Conservation (phyloP, 2,888 invertebrate genomes). For the Crioceris asparagi region DNA sequence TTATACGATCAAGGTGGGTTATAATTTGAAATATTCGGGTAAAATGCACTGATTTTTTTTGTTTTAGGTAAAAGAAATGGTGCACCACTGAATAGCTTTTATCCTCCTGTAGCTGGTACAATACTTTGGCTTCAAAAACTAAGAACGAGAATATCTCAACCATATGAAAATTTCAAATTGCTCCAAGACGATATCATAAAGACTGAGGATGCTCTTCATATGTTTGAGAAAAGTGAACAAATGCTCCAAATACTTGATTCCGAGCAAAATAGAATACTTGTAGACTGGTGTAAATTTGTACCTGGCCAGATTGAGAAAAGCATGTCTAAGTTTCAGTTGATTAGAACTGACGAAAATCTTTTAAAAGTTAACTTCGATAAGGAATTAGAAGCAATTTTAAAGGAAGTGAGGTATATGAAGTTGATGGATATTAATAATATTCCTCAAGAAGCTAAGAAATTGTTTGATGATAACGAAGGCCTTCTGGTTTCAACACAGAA, state of each 20-base stretch:
- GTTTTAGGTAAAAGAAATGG: constrained; percentile 41
- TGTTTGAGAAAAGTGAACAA: constrained; percentile 52
- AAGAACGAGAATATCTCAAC: constrained; percentile 44
- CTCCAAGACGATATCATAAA: constrained; percentile 55
- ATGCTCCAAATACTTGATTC: constrained; percentile 54
- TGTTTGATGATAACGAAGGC: constrained; percentile 59
- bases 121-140: constrained; percentile 59
- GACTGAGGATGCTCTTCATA: constrained; percentile 45
- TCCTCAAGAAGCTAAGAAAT: constrained; percentile 46
- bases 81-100: constrained; percentile 51
- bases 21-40: not conserved
- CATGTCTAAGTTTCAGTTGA: constrained; percentile 50
- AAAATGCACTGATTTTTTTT: too few species aligned
- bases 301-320: constrained; percentile 52
- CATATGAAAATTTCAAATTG: constrained; percentile 49
- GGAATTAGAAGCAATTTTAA: constrained; percentile 59
- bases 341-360: constrained; percentile 40
- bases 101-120: constrained; percentile 67
- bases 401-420: constrained; percentile 62
- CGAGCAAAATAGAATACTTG: constrained; percentile 52
- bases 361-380: constrained; percentile 56
- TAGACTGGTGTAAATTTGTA: constrained; percentile 58
- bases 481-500: constrained; percentile 42
- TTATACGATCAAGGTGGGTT: constrained; percentile 44
- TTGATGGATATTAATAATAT: constrained; percentile 50